Conservation (phyloP, 1,140 invertebrate genomes). For the Atta colombica region DNA sequence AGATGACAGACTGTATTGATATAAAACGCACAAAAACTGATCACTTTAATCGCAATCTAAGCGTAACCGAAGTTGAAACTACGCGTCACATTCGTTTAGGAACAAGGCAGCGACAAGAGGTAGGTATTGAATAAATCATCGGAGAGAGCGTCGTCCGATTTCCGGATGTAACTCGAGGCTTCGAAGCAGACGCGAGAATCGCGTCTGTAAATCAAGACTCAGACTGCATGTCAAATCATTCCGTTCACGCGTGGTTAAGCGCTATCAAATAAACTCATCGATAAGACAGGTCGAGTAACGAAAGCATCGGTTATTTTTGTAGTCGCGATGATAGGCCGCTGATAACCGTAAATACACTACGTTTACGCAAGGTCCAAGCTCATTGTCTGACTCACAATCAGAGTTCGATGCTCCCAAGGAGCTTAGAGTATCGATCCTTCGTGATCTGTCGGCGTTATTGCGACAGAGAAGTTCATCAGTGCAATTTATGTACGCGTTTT, state of each 20-base stretch:
- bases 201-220: neutral
- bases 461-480: neutral
- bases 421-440: conserved; percentile 15
- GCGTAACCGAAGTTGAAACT: conserved; percentile 30
- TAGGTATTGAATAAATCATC: conserved; percentile 20
- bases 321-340: neutral
- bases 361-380: neutral
- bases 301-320: conserved; percentile 57
- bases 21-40: neutral
- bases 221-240: conserved; percentile 11
- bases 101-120: neutral
- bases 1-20: neutral
- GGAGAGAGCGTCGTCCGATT: conserved; percentile 5
- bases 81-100: conserved; percentile 26
- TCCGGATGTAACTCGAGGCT: neutral
- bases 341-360: conserved; percentile 56
- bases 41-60: neutral
- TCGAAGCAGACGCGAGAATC: neutral
- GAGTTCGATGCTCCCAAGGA: conserved; percentile 56
- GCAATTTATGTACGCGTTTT: neutral
- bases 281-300: conserved; percentile 46
- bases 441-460: neutral
- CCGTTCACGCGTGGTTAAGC: neutral
- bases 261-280: conserved; percentile 20
- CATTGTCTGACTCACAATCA: neutral